Base-by-base conservation (phyloP, 2,888 invertebrate species). In the Lithophane semibrunnea region DNA sequence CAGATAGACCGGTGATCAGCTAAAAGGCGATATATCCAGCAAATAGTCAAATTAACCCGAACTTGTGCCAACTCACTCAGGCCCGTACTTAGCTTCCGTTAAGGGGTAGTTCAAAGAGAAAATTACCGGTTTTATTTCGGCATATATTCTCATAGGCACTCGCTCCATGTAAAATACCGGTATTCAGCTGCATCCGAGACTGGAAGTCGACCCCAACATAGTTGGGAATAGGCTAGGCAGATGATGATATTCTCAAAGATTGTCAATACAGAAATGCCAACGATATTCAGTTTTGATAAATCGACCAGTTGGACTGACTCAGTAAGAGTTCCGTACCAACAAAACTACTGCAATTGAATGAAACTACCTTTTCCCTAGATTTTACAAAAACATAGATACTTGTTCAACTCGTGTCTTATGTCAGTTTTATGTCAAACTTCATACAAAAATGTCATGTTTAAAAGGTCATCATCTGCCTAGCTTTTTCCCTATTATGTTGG, bases 41-140 rank as follows among this genome's bases (percentile, higher is more conserved):
- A 82, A 86, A 86, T 78, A 80, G 85, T 82, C 77, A 84, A 89
- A 86, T 86, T 87, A 89, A 83, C 78, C 77, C 73, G 71, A 78
- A 75, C 83, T 83, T 79, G 79, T 86, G 88, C 88, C 88, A 88
- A 88, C 79, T 83, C 73, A 80, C 87, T 76, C 75, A 76, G 77
- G 68, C 12, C 47, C 44, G 82, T 87, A 86, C 87, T 86, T 82
- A 83, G 79, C 75, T 66, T 73, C 52, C 37, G 52, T 80, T 87
- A 83, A 87, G 82, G 82, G 80, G 24, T 13, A 73, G 76, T 13
- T 10, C 16, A 2, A 0, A 1, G 37, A n/a, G 21, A 0, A 52
- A 16, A 37, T 9, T 52, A 13, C 4, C 5, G 9, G 5, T 8
- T 37, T 37, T 68, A 0, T 52, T 67, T 8, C 1, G 13, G 13